These are phyloP conservation scores for Lasiommata megera DNA, from an alignment of 2,888 invertebrate genomes.

Conservation along the genomic window DNA sequence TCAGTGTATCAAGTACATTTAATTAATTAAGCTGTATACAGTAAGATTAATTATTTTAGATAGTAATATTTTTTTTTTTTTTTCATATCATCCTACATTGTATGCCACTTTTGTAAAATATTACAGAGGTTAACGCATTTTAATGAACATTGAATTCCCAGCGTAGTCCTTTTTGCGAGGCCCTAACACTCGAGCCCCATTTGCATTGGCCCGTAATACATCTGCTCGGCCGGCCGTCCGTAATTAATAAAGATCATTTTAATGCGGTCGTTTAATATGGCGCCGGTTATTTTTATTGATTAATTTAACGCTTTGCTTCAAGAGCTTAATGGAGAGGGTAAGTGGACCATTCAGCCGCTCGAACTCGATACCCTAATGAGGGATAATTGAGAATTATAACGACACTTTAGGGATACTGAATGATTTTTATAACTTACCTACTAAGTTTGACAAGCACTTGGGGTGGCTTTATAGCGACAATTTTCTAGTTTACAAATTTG, in stretches of 20 bases:
- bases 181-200: background rate
- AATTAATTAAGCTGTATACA: too few species aligned
- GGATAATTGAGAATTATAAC: conserved; percentile 19
- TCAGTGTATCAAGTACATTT: too few species aligned
- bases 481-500: too few species aligned
- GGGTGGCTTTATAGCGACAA: too few species aligned
- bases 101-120: background rate
- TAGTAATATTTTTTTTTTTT: background rate
- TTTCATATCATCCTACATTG: background rate
- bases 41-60: too few species aligned
- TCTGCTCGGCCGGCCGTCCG: conserved; percentile 9
- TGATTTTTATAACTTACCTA: background rate
- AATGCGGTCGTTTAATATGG: conserved; percentile 29
- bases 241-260: conserved; percentile 34
- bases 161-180: background rate
- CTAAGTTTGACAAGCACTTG: too few species aligned
- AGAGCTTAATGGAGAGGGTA: conserved; percentile 11
- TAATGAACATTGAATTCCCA: too few species aligned
- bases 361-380: conserved; percentile 19
- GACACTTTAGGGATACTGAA: conserved; percentile 1
- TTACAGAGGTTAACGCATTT: background rate
- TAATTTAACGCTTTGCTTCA: conserved; percentile 25
- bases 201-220: conserved; percentile 17
- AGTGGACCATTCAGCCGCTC: conserved; percentile 17
- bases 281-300: conserved; percentile 28